Conservation (phyloP, 1,140 invertebrate genomes). For the Drosophila miranda region DNA sequence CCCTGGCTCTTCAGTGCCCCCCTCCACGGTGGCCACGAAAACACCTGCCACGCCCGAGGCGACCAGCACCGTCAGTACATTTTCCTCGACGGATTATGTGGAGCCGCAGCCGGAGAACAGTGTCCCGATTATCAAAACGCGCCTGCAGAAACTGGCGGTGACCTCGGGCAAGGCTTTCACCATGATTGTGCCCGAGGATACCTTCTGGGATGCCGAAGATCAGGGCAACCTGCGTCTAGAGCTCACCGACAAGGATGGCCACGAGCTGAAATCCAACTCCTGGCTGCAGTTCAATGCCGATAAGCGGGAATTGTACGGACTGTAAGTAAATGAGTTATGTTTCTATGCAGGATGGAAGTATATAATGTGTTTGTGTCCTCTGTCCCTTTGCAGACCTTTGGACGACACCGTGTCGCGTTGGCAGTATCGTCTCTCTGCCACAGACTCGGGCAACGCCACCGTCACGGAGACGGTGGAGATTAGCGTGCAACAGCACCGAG, state of each 20-base stretch:
- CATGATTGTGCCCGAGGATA: constrained; percentile 89
- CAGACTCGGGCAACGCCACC: constrained; percentile 88
- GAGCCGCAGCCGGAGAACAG: constrained; percentile 84
- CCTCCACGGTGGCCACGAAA: constrained; percentile 44
- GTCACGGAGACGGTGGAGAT: constrained; percentile 89
- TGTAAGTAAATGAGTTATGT: constrained; percentile 85
- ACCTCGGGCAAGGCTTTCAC: constrained; percentile 91
- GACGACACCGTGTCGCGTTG: constrained; percentile 93
- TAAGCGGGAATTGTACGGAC: constrained; percentile 90
- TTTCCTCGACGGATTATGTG: constrained; percentile 72
- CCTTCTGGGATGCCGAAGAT: constrained; percentile 93
- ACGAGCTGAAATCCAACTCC: constrained; percentile 86
- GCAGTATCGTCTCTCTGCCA: constrained; percentile 90
- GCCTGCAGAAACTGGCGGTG: constrained; percentile 90
- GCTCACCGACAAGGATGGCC: constrained; percentile 87
- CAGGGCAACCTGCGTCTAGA: constrained; percentile 90
- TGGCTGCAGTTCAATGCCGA: constrained; percentile 94
- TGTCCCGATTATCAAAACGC: constrained; percentile 88
- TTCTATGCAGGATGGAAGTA: not conserved
- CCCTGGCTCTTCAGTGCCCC: constrained; percentile 18
- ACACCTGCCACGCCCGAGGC: constrained; percentile 13
- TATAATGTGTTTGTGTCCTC: not conserved
- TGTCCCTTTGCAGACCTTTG: constrained; percentile 86
- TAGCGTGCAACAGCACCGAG: constrained; percentile 91
- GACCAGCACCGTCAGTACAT: constrained; percentile 51